Evolutionary conservation across 2,113 vertebrate species (phyloP).

Genomic region (Prolemur simus): DNA sequence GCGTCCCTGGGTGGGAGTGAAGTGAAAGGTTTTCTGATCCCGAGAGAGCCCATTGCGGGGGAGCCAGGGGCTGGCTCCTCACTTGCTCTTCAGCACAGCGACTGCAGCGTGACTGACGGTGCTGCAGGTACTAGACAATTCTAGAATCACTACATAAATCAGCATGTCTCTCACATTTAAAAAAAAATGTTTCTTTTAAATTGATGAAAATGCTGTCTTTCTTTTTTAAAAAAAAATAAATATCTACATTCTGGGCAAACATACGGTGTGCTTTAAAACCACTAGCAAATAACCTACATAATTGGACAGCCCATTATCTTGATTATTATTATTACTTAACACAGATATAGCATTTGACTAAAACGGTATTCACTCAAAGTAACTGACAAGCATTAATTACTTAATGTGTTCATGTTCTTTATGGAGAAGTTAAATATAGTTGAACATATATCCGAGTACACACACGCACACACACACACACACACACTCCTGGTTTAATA

Average conservation of each 20-base stretch:
- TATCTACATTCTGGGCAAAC: slow-evolving; percentile 65
- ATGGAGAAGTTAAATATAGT: slow-evolving; percentile 62
- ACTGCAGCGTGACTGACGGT: slow-evolving; percentile 76
- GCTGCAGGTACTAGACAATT: slow-evolving; percentile 64
- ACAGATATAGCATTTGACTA: slow-evolving; percentile 44
- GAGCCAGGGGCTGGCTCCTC: not conserved
- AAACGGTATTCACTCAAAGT: slow-evolving; percentile 49
- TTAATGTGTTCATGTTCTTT: slow-evolving; percentile 63
- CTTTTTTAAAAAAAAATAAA: slow-evolving; percentile 66
- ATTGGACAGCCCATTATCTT: slow-evolving; percentile 74
- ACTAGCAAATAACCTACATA: slow-evolving; percentile 69
- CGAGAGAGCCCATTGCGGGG: not conserved
- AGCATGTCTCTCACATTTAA: slow-evolving; percentile 75
- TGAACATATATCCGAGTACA: not conserved
- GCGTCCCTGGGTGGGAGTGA: accelerated
- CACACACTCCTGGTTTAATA: not conserved
- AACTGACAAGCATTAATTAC: slow-evolving; percentile 73
- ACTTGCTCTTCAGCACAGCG: slow-evolving; percentile 33
- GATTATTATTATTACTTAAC: slow-evolving; percentile 63
- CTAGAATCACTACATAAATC: slow-evolving; percentile 79
- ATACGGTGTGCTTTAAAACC: slow-evolving; percentile 63
- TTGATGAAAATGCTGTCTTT: slow-evolving; percentile 67
- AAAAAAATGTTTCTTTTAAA: slow-evolving; percentile 75
- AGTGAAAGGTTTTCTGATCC: not conserved
- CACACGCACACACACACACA: not conserved